Evolutionary conservation across 2,797 vertebrate genomes (phyloP).

Genomic region (Tarsius wallacei): DNA sequence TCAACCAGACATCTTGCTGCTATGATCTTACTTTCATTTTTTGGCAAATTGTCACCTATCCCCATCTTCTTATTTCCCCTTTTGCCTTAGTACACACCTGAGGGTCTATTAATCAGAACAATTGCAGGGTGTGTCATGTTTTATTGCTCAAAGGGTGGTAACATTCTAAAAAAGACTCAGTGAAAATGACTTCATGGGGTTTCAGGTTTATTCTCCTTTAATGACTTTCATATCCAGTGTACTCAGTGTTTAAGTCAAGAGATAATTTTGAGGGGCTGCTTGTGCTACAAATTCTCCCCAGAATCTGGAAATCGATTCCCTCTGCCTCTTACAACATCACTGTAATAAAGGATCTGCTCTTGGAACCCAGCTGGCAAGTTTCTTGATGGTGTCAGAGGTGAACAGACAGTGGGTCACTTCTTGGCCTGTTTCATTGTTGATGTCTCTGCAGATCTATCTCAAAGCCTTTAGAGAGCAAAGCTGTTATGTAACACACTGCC

Average conservation of each 20-base stretch:
- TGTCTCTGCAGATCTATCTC: conserved; percentile 58
- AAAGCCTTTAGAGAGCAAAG: conserved; percentile 68
- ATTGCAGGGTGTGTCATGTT: conserved; percentile 79
- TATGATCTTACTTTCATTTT: conserved; percentile 80
- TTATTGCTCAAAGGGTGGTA: conserved; percentile 83
- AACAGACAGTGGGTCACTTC: conserved; percentile 59
- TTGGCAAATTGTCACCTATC: conserved; percentile 84
- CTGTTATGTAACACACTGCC: conserved; percentile 68
- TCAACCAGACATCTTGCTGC: conserved; percentile 79
- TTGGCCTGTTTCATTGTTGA: conserved; percentile 48
- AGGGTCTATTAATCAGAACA: conserved; percentile 87
- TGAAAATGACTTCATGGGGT: conserved; percentile 69
- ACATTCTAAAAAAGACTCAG: conserved; percentile 47
- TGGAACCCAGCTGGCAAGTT: conserved; percentile 76
- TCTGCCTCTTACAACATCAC: conserved; percentile 79
- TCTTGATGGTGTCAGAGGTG: conserved; percentile 72
- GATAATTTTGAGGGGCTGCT: conserved; percentile 80
- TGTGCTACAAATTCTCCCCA: conserved; percentile 46
- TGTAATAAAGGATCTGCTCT: conserved; percentile 78
- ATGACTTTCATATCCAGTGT: conserved; percentile 61
- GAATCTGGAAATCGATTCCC: conserved; percentile 74
- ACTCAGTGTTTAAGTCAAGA: conserved; percentile 80
- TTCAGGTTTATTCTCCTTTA: conserved; percentile 83
- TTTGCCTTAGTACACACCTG: conserved; percentile 72
- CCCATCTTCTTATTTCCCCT: conserved; percentile 82